Base-by-base conservation (phyloP, 2,797 vertebrate species). In the Lacerta agilis region DNA sequence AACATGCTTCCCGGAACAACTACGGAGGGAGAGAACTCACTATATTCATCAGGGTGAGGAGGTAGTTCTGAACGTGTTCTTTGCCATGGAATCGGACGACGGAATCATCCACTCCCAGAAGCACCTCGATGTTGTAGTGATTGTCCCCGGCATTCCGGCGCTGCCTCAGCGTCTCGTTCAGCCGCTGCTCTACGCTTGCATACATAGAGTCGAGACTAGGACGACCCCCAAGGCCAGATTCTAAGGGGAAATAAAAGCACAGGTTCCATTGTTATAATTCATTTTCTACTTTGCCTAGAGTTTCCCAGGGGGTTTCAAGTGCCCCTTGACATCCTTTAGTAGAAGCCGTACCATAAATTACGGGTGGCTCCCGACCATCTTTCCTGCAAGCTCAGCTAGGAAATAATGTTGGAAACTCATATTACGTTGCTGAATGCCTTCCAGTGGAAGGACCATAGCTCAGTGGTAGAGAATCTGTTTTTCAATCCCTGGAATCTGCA, bases 11-110 rank as follows among this genome's bases (percentile, higher is more conserved):
- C 17, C 6, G 4, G 33, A 64, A 0, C 0, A 36, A 38, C 29
- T 9, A 0, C 0, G 0, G 1, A 45, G 2, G 45, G 2, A 1
- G 43, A 0, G 0, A 1, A 98, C 99, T 99, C 95, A 99, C 99
- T 7, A 99, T 99, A 93, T 99, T 99, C 99, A 99, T 99, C 86
- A 99, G 98, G 27, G 99, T 99, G 66, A 99, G 98, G 72, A 99
- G 98, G 96, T 99, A 99, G 96, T 99, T 99, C 89, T 99, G 98
- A 43, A 99, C 99, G 0, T 99, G 99, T 92, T 99, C 99, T 92
- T 99, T 99, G 92, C 99, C 98, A 0, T 99, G 99, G 94, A 99
- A 99, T 1, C 99, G 98, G 79, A 99, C 98, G 1, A 99, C 99
- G 0, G 98, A 99, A 96, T 99, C 98, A 1, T 99, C 99, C 18